Conservation (phyloP, 2,113 vertebrate species). For the Myocastor coypus region DNA sequence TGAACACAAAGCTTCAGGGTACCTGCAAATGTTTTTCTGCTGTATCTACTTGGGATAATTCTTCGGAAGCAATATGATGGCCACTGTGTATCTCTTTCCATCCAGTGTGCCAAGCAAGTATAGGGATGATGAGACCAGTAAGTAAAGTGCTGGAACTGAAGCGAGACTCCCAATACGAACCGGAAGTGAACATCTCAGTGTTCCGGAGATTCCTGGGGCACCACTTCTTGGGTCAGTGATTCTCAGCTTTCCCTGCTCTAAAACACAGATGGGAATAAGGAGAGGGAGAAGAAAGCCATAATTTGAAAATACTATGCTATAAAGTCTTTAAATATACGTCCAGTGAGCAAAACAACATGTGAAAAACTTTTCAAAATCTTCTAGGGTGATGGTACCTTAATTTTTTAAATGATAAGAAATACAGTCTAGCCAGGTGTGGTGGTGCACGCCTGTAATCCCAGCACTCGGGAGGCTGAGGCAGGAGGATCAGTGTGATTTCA, state of each 20-base stretch:
- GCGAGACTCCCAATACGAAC: neutral
- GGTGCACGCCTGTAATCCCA: too few relatives aligned
- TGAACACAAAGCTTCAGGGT: neutral
- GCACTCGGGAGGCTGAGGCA: too few relatives aligned
- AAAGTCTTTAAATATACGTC: constrained; percentile 36
- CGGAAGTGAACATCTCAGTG: neutral
- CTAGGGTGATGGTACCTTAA: neutral
- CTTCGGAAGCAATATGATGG: neutral
- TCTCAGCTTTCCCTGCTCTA: neutral
- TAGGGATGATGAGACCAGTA: too few relatives aligned
- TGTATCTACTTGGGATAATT: neutral
- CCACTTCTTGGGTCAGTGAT: neutral
- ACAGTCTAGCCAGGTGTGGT: too few relatives aligned
- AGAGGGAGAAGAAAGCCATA: neutral
- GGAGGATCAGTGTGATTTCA: too few relatives aligned
- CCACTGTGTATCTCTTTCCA: neutral
- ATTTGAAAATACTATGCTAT: neutral
- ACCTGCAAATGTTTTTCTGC: neutral
- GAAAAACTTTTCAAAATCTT: neutral
- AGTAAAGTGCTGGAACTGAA: neutral
- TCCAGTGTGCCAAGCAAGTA: neutral
- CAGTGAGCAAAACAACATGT: constrained; percentile 19
- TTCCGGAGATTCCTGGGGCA: neutral
- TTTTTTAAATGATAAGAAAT: constrained; percentile 35
- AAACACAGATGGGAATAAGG: neutral